Percentiles rank a stretch among this genome's conserved stretches.
Evolutionary conservation across 2,797 vertebrate genomes (phyloP).

Genomic region (Liparis tanakae): DNA sequence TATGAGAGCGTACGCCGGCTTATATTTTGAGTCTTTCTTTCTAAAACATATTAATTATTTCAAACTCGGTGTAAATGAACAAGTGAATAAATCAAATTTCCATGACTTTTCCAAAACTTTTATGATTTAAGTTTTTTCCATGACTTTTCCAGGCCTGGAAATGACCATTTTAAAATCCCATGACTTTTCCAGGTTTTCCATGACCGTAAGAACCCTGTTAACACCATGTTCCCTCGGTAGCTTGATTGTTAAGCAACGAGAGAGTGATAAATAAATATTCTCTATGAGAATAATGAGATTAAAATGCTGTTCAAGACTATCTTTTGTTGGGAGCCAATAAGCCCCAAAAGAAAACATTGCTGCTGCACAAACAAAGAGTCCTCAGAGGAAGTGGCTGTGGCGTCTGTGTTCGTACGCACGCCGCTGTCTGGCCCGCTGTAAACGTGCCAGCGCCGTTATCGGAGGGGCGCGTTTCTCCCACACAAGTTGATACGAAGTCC

Average conservation of each 20-base stretch:
- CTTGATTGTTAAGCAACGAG: constrained; percentile 32
- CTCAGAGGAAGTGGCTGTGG: constrained; percentile 38
- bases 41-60: no score
- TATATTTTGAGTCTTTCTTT: no score
- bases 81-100: no score
- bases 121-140: no score
- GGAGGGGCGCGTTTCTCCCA: constrained; percentile 79
- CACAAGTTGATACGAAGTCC: constrained; percentile 82
- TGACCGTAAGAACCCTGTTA: no score
- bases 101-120: no score
- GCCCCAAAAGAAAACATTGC: constrained; percentile 23
- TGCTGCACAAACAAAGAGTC: constrained; percentile 49
- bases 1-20: no score
- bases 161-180: no score
- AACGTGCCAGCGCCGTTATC: constrained; percentile 77
- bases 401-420: constrained; percentile 53
- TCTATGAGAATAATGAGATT: constrained; percentile 51
- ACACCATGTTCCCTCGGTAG: background rate
- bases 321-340: constrained; percentile 36
- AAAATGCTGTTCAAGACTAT: constrained; percentile 35
- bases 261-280: constrained; percentile 35
- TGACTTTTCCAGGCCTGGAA: no score
- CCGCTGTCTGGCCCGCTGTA: constrained; percentile 68
- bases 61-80: no score
- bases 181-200: no score